phyloP scores from a whole-genome alignment of 2,113 vertebrate genomes.

The Tupaia chinensis region DNA sequence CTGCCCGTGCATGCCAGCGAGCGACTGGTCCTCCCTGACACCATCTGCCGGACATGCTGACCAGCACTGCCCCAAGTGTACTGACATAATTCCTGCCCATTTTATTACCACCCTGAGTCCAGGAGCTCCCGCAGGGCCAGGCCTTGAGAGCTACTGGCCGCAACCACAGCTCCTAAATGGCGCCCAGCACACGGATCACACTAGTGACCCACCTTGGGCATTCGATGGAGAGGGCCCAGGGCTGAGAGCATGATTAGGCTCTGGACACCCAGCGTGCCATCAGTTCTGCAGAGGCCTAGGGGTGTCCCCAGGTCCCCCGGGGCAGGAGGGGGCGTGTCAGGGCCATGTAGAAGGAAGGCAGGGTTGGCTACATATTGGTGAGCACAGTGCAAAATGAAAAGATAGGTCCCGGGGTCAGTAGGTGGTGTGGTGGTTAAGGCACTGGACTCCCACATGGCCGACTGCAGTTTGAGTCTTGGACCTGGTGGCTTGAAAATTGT shows the following conservation, averaged over 20 bases:
- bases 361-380: not conserved
- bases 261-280: not conserved
- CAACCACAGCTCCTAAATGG: not conserved
- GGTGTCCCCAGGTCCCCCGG: not conserved
- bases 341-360: not conserved
- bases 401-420: too few relatives aligned
- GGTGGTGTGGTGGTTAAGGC: too few relatives aligned
- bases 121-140: not conserved
- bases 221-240: not conserved
- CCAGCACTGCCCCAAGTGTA: accelerated
- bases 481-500: too few relatives aligned
- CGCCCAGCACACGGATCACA: not conserved
- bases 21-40: not conserved
- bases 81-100: not conserved
- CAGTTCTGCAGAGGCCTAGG: not conserved
- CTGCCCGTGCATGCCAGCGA: too few relatives aligned
- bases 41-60: too few relatives aligned
- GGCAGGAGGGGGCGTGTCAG: not conserved
- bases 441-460: too few relatives aligned
- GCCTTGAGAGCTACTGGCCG: not conserved
- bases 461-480: too few relatives aligned
- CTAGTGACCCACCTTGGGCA: not conserved
- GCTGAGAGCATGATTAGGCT: not conserved
- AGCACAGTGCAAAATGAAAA: not conserved
- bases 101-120: not conserved